phyloP scores from a whole-genome alignment of 2,888 invertebrate species.

The Coelinius sp. region DNA sequence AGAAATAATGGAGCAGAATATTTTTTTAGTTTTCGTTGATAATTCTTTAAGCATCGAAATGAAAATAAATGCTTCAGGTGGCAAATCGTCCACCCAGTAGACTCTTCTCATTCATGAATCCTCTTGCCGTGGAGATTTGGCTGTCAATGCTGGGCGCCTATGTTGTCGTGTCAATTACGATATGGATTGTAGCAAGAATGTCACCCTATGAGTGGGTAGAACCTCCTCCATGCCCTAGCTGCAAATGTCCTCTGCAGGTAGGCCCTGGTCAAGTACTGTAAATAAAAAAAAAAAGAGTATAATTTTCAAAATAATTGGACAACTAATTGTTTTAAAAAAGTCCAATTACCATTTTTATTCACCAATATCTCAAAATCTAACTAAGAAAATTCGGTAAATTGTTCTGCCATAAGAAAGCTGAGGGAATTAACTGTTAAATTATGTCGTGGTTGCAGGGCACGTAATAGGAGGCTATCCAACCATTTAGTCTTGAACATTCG shows the following conservation, averaged over 20 bases:
- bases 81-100: conserved; percentile 79
- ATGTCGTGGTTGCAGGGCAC: too few species aligned
- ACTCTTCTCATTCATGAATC: conserved; percentile 88
- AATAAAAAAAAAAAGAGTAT: neutral
- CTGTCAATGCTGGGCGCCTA: conserved; percentile 84
- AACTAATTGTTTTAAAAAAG: too few species aligned
- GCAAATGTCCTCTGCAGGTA: conserved; percentile 70
- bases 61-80: conserved; percentile 67
- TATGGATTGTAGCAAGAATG: conserved; percentile 89
- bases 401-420: too few species aligned
- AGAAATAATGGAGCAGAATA: neutral
- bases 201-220: conserved; percentile 87
- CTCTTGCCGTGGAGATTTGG: conserved; percentile 89
- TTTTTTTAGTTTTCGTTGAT: neutral
- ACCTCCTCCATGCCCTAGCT: conserved; percentile 75
- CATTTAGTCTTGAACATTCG: too few species aligned
- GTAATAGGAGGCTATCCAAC: neutral
- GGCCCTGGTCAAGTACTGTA: conserved; percentile 62
- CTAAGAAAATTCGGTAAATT: too few species aligned
- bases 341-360: neutral
- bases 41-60: neutral
- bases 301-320: neutral
- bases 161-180: conserved; percentile 82
- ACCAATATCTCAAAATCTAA: too few species aligned
- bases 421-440: too few species aligned